Conservation (phyloP, 1,140 invertebrate species). For the Aradophagus sp. region DNA sequence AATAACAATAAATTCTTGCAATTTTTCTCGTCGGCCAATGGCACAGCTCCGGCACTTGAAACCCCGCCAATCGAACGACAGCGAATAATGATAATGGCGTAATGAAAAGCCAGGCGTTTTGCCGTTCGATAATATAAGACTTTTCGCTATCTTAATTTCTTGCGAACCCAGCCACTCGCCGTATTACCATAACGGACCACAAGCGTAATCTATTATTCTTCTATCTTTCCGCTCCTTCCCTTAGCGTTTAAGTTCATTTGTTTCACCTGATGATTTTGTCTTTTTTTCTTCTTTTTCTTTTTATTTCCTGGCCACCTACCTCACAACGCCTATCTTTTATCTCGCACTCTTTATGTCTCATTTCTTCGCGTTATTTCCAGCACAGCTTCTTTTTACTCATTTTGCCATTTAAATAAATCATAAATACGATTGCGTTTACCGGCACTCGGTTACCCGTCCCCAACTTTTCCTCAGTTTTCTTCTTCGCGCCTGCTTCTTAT, state of each 20-base stretch:
- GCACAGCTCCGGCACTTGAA: slow-evolving; percentile 27
- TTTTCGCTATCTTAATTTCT: slow-evolving; percentile 65
- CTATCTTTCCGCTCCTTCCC: slow-evolving; percentile 35
- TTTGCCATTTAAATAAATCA: slow-evolving; percentile 70
- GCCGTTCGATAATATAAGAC: slow-evolving; percentile 56
- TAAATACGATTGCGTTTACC: slow-evolving; percentile 68
- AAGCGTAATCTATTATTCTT: slow-evolving; percentile 66
- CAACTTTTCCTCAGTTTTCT: slow-evolving; percentile 40
- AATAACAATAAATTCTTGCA: slow-evolving; percentile 36
- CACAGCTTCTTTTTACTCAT: slow-evolving; percentile 51
- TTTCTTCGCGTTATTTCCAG: slow-evolving; percentile 51
- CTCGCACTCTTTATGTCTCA: slow-evolving; percentile 45
- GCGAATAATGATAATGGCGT: slow-evolving; percentile 50
- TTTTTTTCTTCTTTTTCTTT: slow-evolving; percentile 26
- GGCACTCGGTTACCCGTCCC: slow-evolving; percentile 51
- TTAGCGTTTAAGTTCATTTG: slow-evolving; percentile 47
- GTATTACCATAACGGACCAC: slow-evolving; percentile 66
- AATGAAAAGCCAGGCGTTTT: slow-evolving; percentile 51
- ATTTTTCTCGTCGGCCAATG: slow-evolving; percentile 24
- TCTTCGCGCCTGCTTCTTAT: slow-evolving; percentile 10
- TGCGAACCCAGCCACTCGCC: slow-evolving; percentile 35
- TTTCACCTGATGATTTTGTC: slow-evolving; percentile 53
- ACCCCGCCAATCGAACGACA: slow-evolving; percentile 49
- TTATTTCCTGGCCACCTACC: slow-evolving; percentile 7
- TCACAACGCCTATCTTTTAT: slow-evolving; percentile 39